These are phyloP conservation scores for Apoderus coryli DNA, from an alignment of 2,888 invertebrate genomes.

Conservation along the genomic window DNA sequence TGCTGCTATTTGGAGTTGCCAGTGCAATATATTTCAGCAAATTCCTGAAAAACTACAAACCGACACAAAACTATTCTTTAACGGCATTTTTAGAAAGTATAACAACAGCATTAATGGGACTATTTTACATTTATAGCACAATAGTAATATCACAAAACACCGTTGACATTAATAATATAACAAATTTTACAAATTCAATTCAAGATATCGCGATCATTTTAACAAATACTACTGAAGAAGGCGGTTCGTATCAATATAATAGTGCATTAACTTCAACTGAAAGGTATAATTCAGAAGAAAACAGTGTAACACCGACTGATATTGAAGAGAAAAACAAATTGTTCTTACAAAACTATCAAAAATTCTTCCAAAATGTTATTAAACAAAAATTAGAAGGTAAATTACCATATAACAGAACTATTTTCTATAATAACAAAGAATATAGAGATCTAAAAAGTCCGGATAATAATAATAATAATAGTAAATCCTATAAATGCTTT, in stretches of 20 bases:
- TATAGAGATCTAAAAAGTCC: conserved; percentile 11
- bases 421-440: conserved; percentile 13
- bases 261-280: too few relatives aligned
- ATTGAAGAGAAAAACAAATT: too few relatives aligned
- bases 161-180: too few relatives aligned
- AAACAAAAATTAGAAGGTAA: too few relatives aligned
- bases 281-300: too few relatives aligned
- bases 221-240: too few relatives aligned
- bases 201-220: too few relatives aligned
- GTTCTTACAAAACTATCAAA: conserved; percentile 10
- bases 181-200: too few relatives aligned
- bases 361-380: conserved; percentile 14
- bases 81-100: conserved; percentile 24
- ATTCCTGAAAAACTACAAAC: conserved; percentile 17
- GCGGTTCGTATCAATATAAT: too few relatives aligned
- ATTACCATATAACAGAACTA: too few relatives aligned
- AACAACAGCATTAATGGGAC: conserved; percentile 25
- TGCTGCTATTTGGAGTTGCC: conserved; percentile 21
- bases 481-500: conserved; percentile 18
- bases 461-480: conserved; percentile 11
- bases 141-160: conserved; percentile 14
- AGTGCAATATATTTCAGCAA: conserved; percentile 22
- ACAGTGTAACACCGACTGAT: too few relatives aligned
- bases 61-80: conserved; percentile 17
- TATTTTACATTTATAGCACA: conserved; percentile 25